Evolutionary conservation across 2,888 invertebrate genomes (phyloP), one percentile per base, ranked within the genome.

Genomic region (Trilocha varians): DNA sequence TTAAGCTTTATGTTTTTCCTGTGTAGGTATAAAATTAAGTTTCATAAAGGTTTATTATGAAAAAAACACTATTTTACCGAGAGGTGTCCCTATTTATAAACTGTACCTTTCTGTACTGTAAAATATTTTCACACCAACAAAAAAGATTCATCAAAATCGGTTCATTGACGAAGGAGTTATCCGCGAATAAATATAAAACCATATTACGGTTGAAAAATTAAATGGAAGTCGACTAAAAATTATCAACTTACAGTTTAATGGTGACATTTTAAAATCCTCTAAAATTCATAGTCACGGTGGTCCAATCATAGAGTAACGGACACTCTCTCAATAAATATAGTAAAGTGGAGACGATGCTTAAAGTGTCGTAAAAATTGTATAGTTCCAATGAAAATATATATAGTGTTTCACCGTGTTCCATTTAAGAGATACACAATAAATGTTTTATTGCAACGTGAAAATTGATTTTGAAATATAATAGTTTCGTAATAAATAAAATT

Each of bases 281-380:
- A 25, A n/a, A n/a, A n/a, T 25, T 25, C 25, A 25, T 25, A n/a
- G n/a, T 11, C 11, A 4, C 6, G 25, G 25, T 25, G 25, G 25
- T 25, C 25, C 25, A 3, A 5, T 25, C 3, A 34, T 34, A 34
- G 5, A 34, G 15, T 16, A 5, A n/a, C 36, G 36, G 36, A 16
- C 16, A 53, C 4, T 13, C 3, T 13, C 8, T 9, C 15, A 36
- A 36, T 36, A 16, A 36, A 16, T 15, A 16, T 36, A 16, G 16
- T 17, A 62, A 65, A 74, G 70, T 72, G 69, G 62, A 62, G 63
- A 64, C 66, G 70, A 69, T 75, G 70, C 82, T 84, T 80, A 79
- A 82, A 77, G 60, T 62, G 69, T 65, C 78, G 74, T 84, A 73
- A 83, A 83, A 57, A 35, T 65, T 78, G 80, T 74, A 83, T 67